phyloP scores from a whole-genome alignment of 2,797 vertebrate species.

The Brotula barbata region DNA sequence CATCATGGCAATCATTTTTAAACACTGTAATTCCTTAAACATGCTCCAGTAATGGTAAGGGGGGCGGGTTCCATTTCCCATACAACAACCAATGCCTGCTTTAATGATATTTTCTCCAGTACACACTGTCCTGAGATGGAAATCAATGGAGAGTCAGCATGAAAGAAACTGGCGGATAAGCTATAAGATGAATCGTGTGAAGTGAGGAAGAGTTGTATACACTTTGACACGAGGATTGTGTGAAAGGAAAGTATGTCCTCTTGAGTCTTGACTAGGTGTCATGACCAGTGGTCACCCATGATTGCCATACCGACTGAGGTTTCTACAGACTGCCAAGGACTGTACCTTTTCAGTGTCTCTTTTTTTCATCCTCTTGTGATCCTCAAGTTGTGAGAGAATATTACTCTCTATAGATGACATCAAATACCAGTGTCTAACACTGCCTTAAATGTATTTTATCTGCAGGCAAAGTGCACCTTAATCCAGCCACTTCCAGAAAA shows the following conservation, averaged over 20 bases:
- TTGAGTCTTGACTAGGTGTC: no score
- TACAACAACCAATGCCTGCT: no score
- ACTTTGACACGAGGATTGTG: no score
- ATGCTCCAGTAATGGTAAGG: no score
- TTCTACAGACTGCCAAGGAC: no score
- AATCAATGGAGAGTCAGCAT: not conserved
- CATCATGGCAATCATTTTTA: not conserved
- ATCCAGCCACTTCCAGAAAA: slow-evolving; percentile 32
- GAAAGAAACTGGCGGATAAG: not conserved
- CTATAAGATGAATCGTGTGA: not conserved
- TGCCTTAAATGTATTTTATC: slow-evolving; percentile 8
- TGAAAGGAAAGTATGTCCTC: no score
- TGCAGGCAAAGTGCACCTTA: slow-evolving; percentile 14
- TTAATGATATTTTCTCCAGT: not conserved
- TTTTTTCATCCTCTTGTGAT: not conserved
- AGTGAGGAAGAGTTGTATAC: not conserved
- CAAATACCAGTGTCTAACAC: not conserved
- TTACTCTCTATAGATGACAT: not conserved
- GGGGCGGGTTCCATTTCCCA: no score
- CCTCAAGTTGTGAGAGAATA: not conserved
- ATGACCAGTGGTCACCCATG: no score
- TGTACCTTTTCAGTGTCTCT: no score
- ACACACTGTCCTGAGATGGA: not conserved
- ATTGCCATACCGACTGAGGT: no score
- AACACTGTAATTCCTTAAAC: no score